phyloP scores from a whole-genome alignment of 2,113 vertebrate genomes.

The Hemibagrus wyckioides region DNA sequence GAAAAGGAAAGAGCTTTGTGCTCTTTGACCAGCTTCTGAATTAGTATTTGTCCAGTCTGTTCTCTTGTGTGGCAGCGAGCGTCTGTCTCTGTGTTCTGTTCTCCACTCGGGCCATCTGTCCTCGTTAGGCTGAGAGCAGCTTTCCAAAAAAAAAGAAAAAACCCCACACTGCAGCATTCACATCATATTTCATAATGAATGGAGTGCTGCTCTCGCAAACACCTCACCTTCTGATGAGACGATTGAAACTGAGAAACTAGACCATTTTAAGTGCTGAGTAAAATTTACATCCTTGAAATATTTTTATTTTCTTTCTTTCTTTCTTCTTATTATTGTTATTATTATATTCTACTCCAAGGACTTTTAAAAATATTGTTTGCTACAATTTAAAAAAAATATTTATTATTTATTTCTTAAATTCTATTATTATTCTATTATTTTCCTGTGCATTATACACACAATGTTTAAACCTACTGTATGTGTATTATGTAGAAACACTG shows the following conservation, averaged over 20 bases:
- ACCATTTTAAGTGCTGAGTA: background rate
- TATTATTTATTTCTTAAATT: background rate
- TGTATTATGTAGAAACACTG: no score
- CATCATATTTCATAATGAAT: constrained; percentile 1
- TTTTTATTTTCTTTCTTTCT: background rate
- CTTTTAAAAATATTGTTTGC: background rate
- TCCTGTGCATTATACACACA: no score
- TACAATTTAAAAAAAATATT: no score
- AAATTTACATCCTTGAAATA: background rate
- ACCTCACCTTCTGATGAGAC: background rate
- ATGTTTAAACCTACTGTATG: no score
- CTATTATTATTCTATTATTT: background rate
- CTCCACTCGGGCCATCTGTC: constrained; percentile 38
- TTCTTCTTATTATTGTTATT: background rate
- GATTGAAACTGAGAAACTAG: background rate
- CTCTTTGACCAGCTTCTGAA: constrained; percentile 9
- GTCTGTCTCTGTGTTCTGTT: constrained; percentile 27
- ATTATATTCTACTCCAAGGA: background rate
- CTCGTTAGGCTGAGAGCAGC: constrained; percentile 26
- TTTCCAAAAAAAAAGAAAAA: background rate
- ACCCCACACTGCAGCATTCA: background rate
- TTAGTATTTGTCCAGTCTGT: constrained; percentile 32
- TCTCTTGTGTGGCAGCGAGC: constrained; percentile 12
- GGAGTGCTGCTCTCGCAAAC: background rate
- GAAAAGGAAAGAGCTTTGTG: background rate